Evolutionary conservation across 2,797 vertebrate genomes (phyloP).

Genomic region (Xiphorhynchus erythropygius): DNA sequence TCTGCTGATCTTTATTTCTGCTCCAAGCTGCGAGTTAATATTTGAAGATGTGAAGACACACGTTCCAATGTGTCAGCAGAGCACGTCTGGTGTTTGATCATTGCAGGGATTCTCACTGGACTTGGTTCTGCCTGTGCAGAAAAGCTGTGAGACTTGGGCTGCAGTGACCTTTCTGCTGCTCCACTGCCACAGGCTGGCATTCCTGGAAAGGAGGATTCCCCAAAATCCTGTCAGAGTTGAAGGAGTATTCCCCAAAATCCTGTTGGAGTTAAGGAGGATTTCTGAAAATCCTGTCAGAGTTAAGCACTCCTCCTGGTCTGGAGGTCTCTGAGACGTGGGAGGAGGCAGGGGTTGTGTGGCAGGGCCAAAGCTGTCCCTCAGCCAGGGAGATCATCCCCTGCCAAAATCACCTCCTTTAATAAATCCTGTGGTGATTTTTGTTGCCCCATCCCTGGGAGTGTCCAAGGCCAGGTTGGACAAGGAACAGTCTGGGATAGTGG

Average conservation of each 20-base stretch:
- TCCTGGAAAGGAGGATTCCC: neutral
- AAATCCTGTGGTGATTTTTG: neutral
- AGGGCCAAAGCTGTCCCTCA: neutral
- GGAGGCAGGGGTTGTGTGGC: neutral
- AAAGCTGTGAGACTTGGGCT: neutral
- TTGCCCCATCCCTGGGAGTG: neutral
- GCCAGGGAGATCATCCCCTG: neutral
- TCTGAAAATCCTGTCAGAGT: neutral
- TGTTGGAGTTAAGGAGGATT: too few species aligned
- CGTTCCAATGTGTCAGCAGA: neutral
- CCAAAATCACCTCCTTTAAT: neutral
- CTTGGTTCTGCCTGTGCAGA: neutral
- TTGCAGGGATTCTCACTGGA: neutral
- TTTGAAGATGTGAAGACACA: neutral
- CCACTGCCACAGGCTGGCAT: neutral
- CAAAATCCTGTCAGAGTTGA: too few species aligned
- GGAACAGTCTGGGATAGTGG: neutral
- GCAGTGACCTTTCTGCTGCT: neutral
- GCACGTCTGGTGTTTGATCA: neutral
- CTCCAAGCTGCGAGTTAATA: neutral
- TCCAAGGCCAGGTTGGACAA: accelerated
- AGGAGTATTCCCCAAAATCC: too few species aligned
- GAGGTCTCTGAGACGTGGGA: accelerated
- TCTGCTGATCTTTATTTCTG: neutral
- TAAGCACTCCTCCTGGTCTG: accelerated